A percentile compares a stretch with the other conserved stretches of the same genome.
phyloP scores from a whole-genome alignment of 1,140 invertebrate species.

The Zophobas atratus region DNA sequence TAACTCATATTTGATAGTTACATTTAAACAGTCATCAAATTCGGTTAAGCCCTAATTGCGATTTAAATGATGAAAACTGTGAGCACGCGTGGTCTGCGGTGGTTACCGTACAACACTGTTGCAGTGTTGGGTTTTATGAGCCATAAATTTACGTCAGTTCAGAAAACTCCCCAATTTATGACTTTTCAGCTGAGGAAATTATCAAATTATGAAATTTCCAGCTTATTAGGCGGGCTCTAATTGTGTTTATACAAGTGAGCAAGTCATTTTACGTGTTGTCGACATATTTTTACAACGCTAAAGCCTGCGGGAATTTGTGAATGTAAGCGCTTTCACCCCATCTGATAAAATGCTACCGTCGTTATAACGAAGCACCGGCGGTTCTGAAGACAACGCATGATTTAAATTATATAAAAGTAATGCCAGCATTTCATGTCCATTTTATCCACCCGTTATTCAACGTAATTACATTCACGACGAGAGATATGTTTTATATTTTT shows the following conservation, averaged over 20 bases:
- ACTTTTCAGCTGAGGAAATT: constrained; percentile 30
- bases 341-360: constrained; percentile 1
- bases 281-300: constrained; percentile 1
- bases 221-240: constrained; percentile 7
- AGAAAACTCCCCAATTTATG: constrained; percentile 21
- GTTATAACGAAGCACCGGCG: not conserved
- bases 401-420: constrained; percentile 1
- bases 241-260: constrained; percentile 15
- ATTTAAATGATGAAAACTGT: too few relatives aligned
- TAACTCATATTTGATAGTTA: too few relatives aligned
- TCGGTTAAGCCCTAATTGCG: too few relatives aligned
- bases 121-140: not conserved
- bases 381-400: constrained; percentile 2
- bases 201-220: constrained; percentile 33
- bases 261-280: constrained; percentile 3
- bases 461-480: not conserved
- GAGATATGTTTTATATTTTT: not conserved
- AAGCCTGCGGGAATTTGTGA: not conserved
- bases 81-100: too few relatives aligned
- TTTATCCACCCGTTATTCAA: not conserved
- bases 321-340: constrained; percentile 8
- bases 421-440: constrained; percentile 1
- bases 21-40: too few relatives aligned
- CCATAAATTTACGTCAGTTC: constrained; percentile 13
- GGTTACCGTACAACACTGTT: constrained; percentile 18